Evolutionary conservation across 2,113 vertebrate species (phyloP), one percentile per base, ranked within the genome.

Genomic region (Nannospalax galili): DNA sequence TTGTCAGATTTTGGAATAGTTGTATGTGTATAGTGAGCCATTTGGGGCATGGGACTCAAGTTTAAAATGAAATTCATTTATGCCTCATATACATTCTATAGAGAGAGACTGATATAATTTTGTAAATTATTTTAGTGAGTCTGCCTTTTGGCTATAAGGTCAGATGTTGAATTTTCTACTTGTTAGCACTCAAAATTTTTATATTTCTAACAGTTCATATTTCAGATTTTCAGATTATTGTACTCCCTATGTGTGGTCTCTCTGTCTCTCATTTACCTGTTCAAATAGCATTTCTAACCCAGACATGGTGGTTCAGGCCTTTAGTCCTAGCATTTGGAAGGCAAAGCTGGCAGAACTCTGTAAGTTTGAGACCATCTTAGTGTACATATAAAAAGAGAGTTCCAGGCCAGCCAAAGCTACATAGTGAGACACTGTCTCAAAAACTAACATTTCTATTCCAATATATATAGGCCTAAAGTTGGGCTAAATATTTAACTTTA

Each of bases 401-500:
- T 52, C 48, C 48, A 52, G 48, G 48, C 48, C 48, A 52, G 11
- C 11, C 48, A 52, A 11, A 11, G 48, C 6, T 7, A 52, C 48
- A 52, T 52, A 52, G 48, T 52, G 48, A 52, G 48, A 52, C 48
- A 6, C 48, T 52, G 11, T 52, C 48, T 52, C 48, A 52, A n/a
- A n/a, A n/a, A n/a, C n/a, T n/a, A n/a, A 52, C 5, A 40, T 77
- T 80, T 93, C 5, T 85, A 9, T 73, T 32, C 42, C 24, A 75
- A 92, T 37, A 42, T 89, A 80, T 70, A 15, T 64, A 92, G 79
- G 19, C 4, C 19, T 7, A 67, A n/a, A 7, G 10, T 78, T 93
- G 37, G 40, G 75, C 2, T 89, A 86, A 82, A 84, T 86, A 89
- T 77, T 93, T 94, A 26, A 80, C 3, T 92, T 81, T n/a, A 37